phyloP scores from a whole-genome alignment of 2,113 vertebrate species.

The Anser cygnoides region DNA sequence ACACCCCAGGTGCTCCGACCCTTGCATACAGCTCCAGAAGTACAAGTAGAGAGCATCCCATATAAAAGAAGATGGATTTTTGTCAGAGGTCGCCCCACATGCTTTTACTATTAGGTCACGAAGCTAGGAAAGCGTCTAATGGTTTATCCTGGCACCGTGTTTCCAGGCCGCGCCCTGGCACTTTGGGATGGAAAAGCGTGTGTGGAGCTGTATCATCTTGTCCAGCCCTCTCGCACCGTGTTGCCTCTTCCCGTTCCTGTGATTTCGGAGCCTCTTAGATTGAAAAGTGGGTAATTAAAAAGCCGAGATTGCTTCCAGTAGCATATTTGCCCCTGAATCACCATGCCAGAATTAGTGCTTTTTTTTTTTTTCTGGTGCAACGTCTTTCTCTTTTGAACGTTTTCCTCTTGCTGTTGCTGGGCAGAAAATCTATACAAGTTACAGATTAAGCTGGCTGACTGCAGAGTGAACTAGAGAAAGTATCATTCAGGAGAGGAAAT shows the following conservation, averaged over 20 bases:
- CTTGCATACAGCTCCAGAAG: not conserved
- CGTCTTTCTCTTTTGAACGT: constrained; percentile 14
- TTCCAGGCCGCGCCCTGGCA: constrained; percentile 22
- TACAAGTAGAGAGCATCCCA: not conserved
- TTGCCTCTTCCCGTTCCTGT: not conserved
- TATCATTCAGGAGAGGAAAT: not conserved
- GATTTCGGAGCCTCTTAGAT: not conserved
- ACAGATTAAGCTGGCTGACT: constrained; percentile 54
- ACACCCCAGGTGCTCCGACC: not conserved
- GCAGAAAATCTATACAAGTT: constrained; percentile 55
- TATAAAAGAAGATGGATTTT: not conserved
- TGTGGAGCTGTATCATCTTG: not conserved
- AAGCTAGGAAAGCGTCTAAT: not conserved
- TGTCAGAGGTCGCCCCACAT: not conserved
- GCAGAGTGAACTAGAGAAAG: not conserved
- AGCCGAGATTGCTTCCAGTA: not conserved
- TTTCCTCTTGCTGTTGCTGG: constrained; percentile 49
- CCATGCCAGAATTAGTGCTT: not conserved
- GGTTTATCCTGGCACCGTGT: constrained; percentile 16
- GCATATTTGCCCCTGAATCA: not conserved
- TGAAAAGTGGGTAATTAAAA: not conserved
- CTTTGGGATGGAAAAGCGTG: not conserved
- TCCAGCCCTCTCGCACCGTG: not conserved
- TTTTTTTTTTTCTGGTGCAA: not conserved
- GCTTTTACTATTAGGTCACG: not conserved